Evolutionary conservation across 1,140 invertebrate species (phyloP).

Genomic region (Drosophila nikananu): DNA sequence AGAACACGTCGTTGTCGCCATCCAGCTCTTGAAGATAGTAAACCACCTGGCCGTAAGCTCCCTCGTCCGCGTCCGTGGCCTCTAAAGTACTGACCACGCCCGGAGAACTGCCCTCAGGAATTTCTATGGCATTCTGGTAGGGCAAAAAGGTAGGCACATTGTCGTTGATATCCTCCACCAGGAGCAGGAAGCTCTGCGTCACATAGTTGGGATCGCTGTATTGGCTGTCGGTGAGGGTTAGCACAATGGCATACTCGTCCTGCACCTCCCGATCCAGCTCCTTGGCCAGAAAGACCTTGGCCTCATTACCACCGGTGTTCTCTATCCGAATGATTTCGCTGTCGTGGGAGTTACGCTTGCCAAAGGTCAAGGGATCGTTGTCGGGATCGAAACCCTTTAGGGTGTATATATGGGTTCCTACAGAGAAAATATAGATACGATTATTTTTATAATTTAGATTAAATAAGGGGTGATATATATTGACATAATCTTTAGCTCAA

Average conservation of each 20-base stretch:
- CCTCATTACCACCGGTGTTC: constrained; percentile 92
- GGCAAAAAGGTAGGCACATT: constrained; percentile 95
- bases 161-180: constrained; percentile 97
- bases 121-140: constrained; percentile 92
- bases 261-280: constrained; percentile 95
- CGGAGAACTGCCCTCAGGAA: constrained; percentile 91
- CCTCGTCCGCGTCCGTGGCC: constrained; percentile 95
- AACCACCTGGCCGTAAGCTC: constrained; percentile 94
- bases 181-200: constrained; percentile 93
- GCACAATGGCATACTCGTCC: constrained; percentile 94
- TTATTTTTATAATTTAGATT: not conserved
- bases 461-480: not conserved
- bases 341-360: constrained; percentile 91
- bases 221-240: constrained; percentile 95
- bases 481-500: not conserved
- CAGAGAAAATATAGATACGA: too few relatives aligned
- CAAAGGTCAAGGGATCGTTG: constrained; percentile 93
- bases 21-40: constrained; percentile 92
- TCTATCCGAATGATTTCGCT: constrained; percentile 94
- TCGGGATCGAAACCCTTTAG: constrained; percentile 93
- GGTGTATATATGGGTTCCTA: constrained; percentile 93
- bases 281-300: constrained; percentile 94
- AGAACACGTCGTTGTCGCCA: constrained; percentile 92
- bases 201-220: constrained; percentile 95
- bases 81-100: constrained; percentile 92